A percentile compares a stretch with the other conserved stretches of the same genome.
These are phyloP conservation scores for Cervus canadensis DNA, from an alignment of 2,113 vertebrate genomes.

Conservation along the genomic window DNA sequence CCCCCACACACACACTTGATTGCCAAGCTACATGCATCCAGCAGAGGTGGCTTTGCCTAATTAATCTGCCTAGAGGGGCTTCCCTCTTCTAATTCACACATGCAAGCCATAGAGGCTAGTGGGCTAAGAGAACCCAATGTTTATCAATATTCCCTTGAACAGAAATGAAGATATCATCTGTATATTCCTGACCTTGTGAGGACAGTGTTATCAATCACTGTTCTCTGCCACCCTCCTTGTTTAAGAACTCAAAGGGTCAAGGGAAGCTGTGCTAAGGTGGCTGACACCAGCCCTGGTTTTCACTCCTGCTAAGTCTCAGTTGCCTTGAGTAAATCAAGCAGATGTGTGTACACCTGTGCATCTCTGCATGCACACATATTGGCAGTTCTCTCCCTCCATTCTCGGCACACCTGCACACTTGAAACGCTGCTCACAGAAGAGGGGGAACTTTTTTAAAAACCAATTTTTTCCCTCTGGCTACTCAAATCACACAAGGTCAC, in stretches of 20 bases:
- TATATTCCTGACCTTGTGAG: background rate
- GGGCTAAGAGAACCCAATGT: background rate
- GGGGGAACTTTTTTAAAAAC: background rate
- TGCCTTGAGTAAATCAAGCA: background rate
- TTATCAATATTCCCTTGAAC: background rate
- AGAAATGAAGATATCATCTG: background rate
- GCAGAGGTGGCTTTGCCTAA: background rate
- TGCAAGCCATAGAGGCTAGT: accelerated
- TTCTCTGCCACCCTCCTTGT: background rate
- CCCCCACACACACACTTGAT: accelerated
- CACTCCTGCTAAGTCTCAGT: background rate
- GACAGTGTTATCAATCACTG: background rate
- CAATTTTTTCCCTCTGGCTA: background rate
- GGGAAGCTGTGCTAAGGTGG: background rate
- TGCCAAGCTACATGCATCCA: background rate
- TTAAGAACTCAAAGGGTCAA: background rate
- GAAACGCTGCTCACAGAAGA: background rate
- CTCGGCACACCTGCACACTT: background rate
- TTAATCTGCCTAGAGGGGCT: background rate
- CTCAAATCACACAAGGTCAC: background rate
- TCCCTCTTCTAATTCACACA: background rate
- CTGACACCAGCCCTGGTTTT: background rate
- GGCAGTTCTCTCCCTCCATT: background rate
- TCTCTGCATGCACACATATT: accelerated
- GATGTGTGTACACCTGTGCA: background rate